Base-by-base conservation (phyloP, 2,113 vertebrate genomes). In the Callocephalon fimbriatum region DNA sequence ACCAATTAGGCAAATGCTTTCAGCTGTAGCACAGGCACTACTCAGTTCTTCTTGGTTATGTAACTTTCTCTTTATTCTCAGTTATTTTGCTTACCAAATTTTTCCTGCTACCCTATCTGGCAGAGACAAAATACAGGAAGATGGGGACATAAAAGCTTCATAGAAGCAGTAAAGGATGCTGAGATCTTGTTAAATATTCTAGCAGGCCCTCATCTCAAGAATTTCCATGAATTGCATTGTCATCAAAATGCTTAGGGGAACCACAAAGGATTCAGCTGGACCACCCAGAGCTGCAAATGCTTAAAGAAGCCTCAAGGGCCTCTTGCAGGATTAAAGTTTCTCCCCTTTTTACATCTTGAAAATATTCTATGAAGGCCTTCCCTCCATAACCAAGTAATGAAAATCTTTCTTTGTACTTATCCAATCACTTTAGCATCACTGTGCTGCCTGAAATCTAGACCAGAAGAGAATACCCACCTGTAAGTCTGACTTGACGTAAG, bases 291-390 rank as follows among this genome's bases (percentile, higher is more conserved):
- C 74, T 93, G 59, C 59, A 89, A 96, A 80, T 61, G 45, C 66
- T 76, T 71, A 84, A 94, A 93, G 48, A 94, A 95, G 71, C 42
- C 73, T 97, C 82, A 86, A 97, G 93, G 48, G 47, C 48, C 80
- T 92, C 95, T 97, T 89, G 86, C 59, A 84, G 72, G 97, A 97
- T 96, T 97, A 95, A 94, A 96, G 35, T 91, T 93, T 35, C 26
- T 91, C 67, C 53, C 38, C 50, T 44, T 95, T 93, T 63, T 74
- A 75, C 90, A 61, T 96, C 70, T 88, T 89, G 54, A 70, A 97
- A 97, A 92, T 96, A 62, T 90, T 90, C 51, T 54, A 35, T 25
- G 31, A 89, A 82, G 67, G 45, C 51, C 86, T 96, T 85, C 67
- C 78, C 78, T 90, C 76, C 58, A 85, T 23, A 42, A 88, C 16